Percentiles rank a stretch among this genome's conserved stretches.
These are phyloP conservation scores for Aptenodytes forsteri DNA, from an alignment of 2,113 vertebrate species.

Conservation along the genomic window DNA sequence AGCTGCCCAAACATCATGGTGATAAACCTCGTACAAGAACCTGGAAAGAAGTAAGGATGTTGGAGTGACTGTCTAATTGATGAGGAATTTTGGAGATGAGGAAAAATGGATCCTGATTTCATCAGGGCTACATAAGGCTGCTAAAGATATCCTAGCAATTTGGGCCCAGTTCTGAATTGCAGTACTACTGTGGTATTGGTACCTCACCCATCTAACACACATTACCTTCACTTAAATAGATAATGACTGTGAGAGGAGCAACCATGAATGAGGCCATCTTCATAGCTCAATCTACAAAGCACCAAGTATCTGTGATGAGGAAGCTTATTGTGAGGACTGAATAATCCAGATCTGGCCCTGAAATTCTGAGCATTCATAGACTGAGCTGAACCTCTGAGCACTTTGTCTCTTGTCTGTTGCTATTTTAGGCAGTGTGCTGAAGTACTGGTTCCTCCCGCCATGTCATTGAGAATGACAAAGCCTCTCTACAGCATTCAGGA, in stretches of 20 bases:
- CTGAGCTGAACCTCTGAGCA: slow-evolving; percentile 33
- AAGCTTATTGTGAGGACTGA: not conserved
- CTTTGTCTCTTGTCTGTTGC: slow-evolving; percentile 29
- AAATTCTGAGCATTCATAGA: slow-evolving; percentile 15
- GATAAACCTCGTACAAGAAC: not conserved
- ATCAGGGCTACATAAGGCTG: not conserved
- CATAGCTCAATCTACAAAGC: not conserved
- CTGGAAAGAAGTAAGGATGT: not conserved
- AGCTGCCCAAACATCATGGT: not conserved
- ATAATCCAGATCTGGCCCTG: slow-evolving; percentile 31
- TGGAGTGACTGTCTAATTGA: not conserved
- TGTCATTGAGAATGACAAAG: slow-evolving; percentile 62
- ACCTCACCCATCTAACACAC: not conserved
- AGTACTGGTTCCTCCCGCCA: slow-evolving; percentile 37
- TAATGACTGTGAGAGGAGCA: not conserved
- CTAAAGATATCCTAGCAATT: not conserved
- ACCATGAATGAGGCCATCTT: not conserved
- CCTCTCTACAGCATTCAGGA: slow-evolving; percentile 53
- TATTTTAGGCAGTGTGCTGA: slow-evolving; percentile 33
- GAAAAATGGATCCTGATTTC: not conserved
- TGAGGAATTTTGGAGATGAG: not conserved
- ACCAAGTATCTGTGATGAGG: not conserved
- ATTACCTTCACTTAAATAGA: not conserved
- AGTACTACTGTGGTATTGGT: not conserved
- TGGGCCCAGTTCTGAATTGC: not conserved